Percentiles rank a stretch among this genome's conserved stretches.
Conservation (phyloP, 2,888 invertebrate species). For the Temnothorax unifasciatus region DNA sequence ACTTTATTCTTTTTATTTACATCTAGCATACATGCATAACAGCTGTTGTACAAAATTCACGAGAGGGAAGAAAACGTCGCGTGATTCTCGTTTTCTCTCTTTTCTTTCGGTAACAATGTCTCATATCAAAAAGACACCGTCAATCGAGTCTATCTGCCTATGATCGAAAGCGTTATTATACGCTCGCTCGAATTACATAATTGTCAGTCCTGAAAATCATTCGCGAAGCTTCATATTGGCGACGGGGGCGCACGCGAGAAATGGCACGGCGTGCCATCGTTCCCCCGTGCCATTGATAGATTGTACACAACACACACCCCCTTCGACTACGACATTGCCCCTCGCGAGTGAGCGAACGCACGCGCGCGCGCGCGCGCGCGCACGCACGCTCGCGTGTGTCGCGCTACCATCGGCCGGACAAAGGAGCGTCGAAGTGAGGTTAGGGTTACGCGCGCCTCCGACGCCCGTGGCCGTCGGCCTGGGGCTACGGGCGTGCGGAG, state of each 20-base stretch:
- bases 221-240: background rate
- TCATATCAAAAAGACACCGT: background rate
- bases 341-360: background rate
- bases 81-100: background rate
- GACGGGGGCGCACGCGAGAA: constrained; percentile 5
- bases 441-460: constrained; percentile 66
- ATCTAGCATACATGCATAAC: constrained; percentile 69
- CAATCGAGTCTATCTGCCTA: background rate
- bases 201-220: constrained; percentile 57
- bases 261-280: background rate
- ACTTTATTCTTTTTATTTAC: constrained; percentile 67
- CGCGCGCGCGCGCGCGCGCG: background rate
- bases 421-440: constrained; percentile 75
- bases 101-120: background rate
- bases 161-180: background rate
- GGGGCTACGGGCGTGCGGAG: constrained; percentile 48
- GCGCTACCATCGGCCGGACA: constrained; percentile 62
- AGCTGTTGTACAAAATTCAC: constrained; percentile 6
- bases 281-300: constrained; percentile 42
- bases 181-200: constrained; percentile 70
- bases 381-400: constrained; percentile 4
- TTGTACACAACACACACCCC: constrained; percentile 27
- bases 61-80: background rate
- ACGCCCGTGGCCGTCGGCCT: constrained; percentile 67
- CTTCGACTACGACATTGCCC: constrained; percentile 37